Conservation (phyloP, 92 coral and sea anemone species). For the Epizoanthus illoricatus region DNA sequence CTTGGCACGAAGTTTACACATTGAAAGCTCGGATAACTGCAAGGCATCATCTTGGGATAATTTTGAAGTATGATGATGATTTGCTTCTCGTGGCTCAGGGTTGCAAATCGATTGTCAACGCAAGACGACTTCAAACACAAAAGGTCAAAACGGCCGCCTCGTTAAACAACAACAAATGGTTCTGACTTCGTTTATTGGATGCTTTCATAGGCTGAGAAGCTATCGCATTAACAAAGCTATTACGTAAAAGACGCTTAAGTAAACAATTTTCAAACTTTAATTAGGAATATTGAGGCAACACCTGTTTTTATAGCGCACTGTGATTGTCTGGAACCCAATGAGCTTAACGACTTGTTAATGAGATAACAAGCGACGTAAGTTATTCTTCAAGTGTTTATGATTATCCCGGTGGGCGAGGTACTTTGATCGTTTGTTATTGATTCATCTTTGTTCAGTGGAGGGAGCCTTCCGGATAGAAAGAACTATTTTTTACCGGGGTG, state of each 20-base stretch:
- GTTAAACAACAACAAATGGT: slow-evolving; percentile 4
- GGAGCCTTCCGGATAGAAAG: not conserved
- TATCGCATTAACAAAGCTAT: slow-evolving; percentile 26
- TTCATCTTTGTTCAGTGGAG: not conserved
- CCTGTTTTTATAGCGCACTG: not conserved
- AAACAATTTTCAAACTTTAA: not conserved
- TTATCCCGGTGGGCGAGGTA: slow-evolving; percentile 4
- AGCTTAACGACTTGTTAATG: slow-evolving; percentile 4
- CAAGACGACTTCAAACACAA: not conserved
- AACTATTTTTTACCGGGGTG: not conserved
- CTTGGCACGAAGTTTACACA: slow-evolving; percentile 11
- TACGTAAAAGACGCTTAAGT: not conserved
- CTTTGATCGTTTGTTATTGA: not conserved
- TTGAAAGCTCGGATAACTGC: slow-evolving; percentile 21
- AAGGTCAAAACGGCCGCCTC: slow-evolving; percentile 23
- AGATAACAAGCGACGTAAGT: slow-evolving; percentile 23
- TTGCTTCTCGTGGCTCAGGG: not conserved
- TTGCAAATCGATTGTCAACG: slow-evolving; percentile 6
- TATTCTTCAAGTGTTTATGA: slow-evolving; percentile 32
- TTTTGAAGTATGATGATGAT: not conserved
- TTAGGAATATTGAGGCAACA: slow-evolving; percentile 5
- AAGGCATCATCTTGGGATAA: slow-evolving; percentile 10
- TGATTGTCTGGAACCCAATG: not conserved
- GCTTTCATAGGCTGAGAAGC: not conserved
- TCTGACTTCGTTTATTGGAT: slow-evolving; percentile 5